phyloP scores from a whole-genome alignment of 1,140 invertebrate genomes.

The Drosophila pseudoobscura region DNA sequence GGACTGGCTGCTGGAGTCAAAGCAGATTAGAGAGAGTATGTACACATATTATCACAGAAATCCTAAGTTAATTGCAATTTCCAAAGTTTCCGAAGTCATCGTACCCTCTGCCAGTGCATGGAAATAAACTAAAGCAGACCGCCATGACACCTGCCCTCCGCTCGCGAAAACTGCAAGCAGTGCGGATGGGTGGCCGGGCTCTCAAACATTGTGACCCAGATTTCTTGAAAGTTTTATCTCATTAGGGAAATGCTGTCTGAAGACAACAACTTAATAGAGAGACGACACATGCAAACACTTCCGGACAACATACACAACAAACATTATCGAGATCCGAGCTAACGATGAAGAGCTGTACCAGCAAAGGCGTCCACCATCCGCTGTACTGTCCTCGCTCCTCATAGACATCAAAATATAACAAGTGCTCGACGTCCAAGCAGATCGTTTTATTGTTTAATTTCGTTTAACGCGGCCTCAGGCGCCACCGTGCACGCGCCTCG shows the following conservation, averaged over 20 bases:
- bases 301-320: slow-evolving; percentile 18
- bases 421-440: slow-evolving; percentile 17
- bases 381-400: slow-evolving; percentile 34
- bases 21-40: too few species aligned
- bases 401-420: slow-evolving; percentile 28
- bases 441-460: slow-evolving; percentile 68
- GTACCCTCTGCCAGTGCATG: slow-evolving; percentile 8
- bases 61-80: too few species aligned
- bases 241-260: too few species aligned
- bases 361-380: slow-evolving; percentile 37
- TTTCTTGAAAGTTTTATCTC: not conserved
- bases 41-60: too few species aligned
- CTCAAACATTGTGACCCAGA: slow-evolving; percentile 43
- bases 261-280: slow-evolving; percentile 8
- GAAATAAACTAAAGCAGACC: slow-evolving; percentile 14
- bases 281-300: slow-evolving; percentile 28
- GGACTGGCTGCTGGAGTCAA: too few species aligned
- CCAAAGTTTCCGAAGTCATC: not conserved
- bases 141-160: slow-evolving; percentile 47
- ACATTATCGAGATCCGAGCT: slow-evolving; percentile 8
- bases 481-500: slow-evolving; percentile 69
- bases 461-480: slow-evolving; percentile 59
- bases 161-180: not conserved
- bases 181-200: not conserved
- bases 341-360: slow-evolving; percentile 12